These are phyloP conservation scores for Petromus typicus DNA, from an alignment of 2,113 vertebrate species.

Conservation along the genomic window DNA sequence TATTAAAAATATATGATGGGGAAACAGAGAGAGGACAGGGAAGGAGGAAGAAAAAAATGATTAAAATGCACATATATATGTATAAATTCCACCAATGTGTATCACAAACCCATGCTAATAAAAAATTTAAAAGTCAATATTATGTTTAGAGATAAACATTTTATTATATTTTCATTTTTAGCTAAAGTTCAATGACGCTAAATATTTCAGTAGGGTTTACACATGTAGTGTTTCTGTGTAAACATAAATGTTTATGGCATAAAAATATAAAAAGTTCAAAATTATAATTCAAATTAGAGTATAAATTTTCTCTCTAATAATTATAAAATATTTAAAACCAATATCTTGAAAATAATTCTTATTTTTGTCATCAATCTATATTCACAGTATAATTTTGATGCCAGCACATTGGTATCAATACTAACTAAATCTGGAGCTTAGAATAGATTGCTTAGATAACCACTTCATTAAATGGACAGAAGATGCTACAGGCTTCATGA, in stretches of 20 bases:
- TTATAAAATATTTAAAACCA: neutral
- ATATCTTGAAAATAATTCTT: slow-evolving; percentile 18
- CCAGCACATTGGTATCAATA: neutral
- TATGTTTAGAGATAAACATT: neutral
- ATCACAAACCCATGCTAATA: neutral
- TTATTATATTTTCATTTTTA: neutral
- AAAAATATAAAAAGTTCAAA: neutral
- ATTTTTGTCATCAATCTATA: neutral
- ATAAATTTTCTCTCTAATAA: neutral
- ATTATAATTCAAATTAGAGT: neutral
- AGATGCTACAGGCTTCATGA: neutral
- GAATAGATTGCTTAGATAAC: neutral
- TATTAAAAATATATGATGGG: neutral
- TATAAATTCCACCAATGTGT: neutral
- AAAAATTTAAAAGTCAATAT: neutral
- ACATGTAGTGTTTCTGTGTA: neutral
- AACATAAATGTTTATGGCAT: neutral
- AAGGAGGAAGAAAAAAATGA: neutral
- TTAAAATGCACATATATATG: neutral
- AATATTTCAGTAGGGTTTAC: neutral
- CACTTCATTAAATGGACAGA: neutral
- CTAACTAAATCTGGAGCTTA: neutral
- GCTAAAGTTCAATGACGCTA: neutral
- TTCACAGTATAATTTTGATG: neutral
- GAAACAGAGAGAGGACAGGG: neutral